Conservation (phyloP, 2,888 invertebrate species). For the Amaurobius ferox region DNA sequence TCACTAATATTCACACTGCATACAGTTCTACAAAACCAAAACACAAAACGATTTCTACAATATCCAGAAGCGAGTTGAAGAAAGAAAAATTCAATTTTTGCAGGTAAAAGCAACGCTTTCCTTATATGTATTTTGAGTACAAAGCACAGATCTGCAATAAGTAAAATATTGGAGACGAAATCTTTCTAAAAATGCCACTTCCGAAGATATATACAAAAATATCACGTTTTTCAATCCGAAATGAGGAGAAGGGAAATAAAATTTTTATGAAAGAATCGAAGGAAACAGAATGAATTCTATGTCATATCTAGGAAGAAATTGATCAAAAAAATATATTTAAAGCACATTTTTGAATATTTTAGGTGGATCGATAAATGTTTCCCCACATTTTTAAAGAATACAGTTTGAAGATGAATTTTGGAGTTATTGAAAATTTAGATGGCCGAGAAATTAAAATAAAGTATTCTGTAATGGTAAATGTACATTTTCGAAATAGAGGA, state of each 20-base stretch:
- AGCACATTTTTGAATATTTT: too few relatives aligned
- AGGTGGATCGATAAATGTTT: too few relatives aligned
- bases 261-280: not conserved
- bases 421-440: too few relatives aligned
- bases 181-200: not conserved
- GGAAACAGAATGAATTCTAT: not conserved
- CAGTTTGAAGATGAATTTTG: too few relatives aligned
- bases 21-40: too few relatives aligned
- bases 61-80: not conserved
- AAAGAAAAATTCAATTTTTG: not conserved
- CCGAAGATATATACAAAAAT: not conserved
- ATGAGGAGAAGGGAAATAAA: not conserved
- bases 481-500: too few relatives aligned
- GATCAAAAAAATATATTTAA: too few relatives aligned
- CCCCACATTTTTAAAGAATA: too few relatives aligned
- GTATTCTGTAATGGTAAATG: too few relatives aligned
- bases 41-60: too few relatives aligned
- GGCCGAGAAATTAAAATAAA: too few relatives aligned
- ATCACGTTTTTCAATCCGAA: not conserved
- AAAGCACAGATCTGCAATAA: not conserved
- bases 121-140: not conserved
- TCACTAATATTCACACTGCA: too few relatives aligned
- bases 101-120: not conserved
- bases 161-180: not conserved
- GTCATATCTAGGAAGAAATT: not conserved